A percentile compares a stretch with the other conserved stretches of the same genome.
These are phyloP conservation scores for Penaeus chinensis DNA, from an alignment of 1,140 invertebrate genomes.

Conservation along the genomic window DNA sequence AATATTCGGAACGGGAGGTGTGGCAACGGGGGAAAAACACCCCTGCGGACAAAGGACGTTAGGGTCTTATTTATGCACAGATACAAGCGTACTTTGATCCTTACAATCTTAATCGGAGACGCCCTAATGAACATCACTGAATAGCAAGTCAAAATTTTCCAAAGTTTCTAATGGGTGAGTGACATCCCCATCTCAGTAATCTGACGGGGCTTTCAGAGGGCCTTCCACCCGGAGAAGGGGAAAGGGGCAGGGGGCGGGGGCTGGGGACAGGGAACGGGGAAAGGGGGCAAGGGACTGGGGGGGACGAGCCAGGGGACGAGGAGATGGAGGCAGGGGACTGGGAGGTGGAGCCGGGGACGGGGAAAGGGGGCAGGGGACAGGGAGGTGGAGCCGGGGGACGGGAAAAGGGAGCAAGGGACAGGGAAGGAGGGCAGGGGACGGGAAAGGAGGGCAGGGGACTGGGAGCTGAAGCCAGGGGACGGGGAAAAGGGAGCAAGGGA, in stretches of 20 bases:
- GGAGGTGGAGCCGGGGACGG: not conserved
- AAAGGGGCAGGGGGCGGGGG: not conserved
- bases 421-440: not conserved
- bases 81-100: no score
- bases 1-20: slow-evolving; percentile 38
- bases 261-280: not conserved
- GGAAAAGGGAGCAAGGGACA: no score
- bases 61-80: not conserved
- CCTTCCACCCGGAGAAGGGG: not conserved
- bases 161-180: slow-evolving; percentile 59
- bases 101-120: slow-evolving; percentile 30
- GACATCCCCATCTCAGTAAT: slow-evolving; percentile 55
- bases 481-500: not conserved
- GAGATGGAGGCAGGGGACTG: not conserved
- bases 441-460: no score
- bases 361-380: not conserved
- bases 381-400: no score
- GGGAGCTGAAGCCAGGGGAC: no score
- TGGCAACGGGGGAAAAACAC: slow-evolving; percentile 15
- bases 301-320: not conserved
- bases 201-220: slow-evolving; percentile 53
- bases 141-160: slow-evolving; percentile 60
- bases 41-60: slow-evolving; percentile 12
- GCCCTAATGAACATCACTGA: slow-evolving; percentile 55
- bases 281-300: not conserved